Evolutionary conservation across 2,797 vertebrate species (phyloP), one percentile per base, ranked within the genome.

Genomic region (Loriculus beryllinus): DNA sequence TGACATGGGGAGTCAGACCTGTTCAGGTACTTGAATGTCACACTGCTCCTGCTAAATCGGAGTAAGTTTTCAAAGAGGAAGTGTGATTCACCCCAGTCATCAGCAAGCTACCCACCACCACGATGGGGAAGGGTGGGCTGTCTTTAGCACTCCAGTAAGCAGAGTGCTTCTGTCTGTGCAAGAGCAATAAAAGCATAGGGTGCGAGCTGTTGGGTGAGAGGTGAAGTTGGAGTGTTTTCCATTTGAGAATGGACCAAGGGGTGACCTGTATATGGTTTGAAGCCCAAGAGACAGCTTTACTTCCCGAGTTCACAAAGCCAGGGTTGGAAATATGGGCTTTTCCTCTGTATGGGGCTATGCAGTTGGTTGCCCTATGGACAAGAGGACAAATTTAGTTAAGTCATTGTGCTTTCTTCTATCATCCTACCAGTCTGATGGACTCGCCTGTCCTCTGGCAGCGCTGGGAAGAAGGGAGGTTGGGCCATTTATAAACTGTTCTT

Each of bases 231-330:
- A 68, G 56, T 13, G 8, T 64, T 65, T 37, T 33, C 81, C 37
- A 3, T 63, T 56, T 25, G 81, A 42, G 42, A 49, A 83, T n/a
- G 65, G 80, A 70, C 48, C 39, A 14, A 64, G 52, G 25, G 59
- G 65, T 88, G 77, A 51, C 33, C 59, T 71, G 33, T 26, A 2
- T 17, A 13, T 74, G 47, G 26, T 77, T 65, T 51, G 28, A 45
- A 84, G 33, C 54, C 74, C 63, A 42, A 62, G 75, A 69, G 59
- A 19, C 49, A 40, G 39, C 67, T 86, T 77, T 83, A 19, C 25
- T 35, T 62, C 52, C 49, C 0, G 0, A 60, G 33, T 20, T 7
- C 11, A 2, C 16, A 35, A 60, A 64, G 45, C 28, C 29, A 22
- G 52, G 26, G 8, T 68, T 52, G 54, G 88, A 77, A 49, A 57